Conservation (phyloP, 2,888 invertebrate genomes). For the Cephus rjabovi region DNA sequence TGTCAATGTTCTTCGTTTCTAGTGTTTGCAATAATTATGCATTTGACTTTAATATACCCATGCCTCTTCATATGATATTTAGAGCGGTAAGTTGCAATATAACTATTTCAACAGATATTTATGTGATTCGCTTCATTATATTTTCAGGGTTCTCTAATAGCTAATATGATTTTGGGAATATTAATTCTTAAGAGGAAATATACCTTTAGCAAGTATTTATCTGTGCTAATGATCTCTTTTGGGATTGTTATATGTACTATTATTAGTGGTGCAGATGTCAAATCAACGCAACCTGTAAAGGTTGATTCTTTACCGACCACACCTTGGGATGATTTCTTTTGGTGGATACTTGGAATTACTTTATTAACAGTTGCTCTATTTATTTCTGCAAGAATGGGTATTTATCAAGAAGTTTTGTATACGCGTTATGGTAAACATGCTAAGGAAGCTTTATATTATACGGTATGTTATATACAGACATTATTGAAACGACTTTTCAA, state of each 20-base stretch:
- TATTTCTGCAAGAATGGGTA: constrained; percentile 94
- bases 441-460: constrained; percentile 86
- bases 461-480: constrained; percentile 68
- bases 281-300: constrained; percentile 64
- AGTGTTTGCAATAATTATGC: constrained; percentile 96
- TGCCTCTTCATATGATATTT: constrained; percentile 99
- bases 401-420: constrained; percentile 91
- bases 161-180: constrained; percentile 96
- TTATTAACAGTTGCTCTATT: constrained; percentile 90
- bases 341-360: constrained; percentile 79
- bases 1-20: constrained; percentile 89
- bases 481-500: not conserved
- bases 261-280: constrained; percentile 81
- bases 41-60: constrained; percentile 95
- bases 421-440: constrained; percentile 91
- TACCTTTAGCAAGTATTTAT: constrained; percentile 85
- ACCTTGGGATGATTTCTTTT: constrained; percentile 70
- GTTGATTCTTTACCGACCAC: constrained; percentile 62
- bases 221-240: constrained; percentile 92
- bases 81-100: constrained; percentile 77
- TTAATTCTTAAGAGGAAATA: constrained; percentile 88
- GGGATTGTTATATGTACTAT: constrained; percentile 94
- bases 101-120: not conserved
- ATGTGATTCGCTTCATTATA: constrained; percentile 23
- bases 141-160: constrained; percentile 90